Percentiles rank a stretch among this genome's conserved stretches.
Evolutionary conservation across 2,113 vertebrate species (phyloP).

Genomic region (Morone saxatilis): DNA sequence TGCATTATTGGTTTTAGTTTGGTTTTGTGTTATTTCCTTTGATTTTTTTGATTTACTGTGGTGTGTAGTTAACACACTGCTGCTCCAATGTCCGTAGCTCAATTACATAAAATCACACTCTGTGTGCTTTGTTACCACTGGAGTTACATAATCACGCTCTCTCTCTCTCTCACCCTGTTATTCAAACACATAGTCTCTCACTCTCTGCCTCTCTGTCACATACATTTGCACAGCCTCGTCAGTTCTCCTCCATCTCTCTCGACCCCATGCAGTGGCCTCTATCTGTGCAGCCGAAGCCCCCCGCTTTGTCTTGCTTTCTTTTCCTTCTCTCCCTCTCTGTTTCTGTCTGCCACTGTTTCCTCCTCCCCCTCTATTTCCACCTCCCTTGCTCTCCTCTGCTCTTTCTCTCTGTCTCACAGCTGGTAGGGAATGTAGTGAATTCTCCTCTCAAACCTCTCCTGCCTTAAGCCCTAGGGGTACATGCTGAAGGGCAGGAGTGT

Average conservation of each 20-base stretch:
- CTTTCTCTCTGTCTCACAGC: conserved; percentile 70
- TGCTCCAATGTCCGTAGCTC: conserved; percentile 26
- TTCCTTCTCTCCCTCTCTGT: conserved; percentile 46
- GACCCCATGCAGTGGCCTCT: conserved; percentile 36
- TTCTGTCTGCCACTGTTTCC: conserved; percentile 61
- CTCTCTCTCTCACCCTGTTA: conserved; percentile 20
- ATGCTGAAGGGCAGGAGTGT: conserved; percentile 71
- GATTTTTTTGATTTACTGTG: neutral
- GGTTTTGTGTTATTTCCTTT: neutral
- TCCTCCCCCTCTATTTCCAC: conserved; percentile 47
- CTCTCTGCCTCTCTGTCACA: conserved; percentile 41
- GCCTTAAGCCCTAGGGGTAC: conserved; percentile 64
- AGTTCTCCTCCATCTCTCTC: conserved; percentile 55
- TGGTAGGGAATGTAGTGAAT: conserved; percentile 64
- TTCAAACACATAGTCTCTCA: conserved; percentile 28
- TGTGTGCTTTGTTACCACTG: conserved; percentile 52
- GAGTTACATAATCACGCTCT: conserved; percentile 61
- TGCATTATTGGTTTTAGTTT: neutral
- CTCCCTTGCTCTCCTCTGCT: conserved; percentile 43
- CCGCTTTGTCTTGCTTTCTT: conserved; percentile 33
- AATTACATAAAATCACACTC: conserved; percentile 60
- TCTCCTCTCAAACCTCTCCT: conserved; percentile 65
- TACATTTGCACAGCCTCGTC: conserved; percentile 50
- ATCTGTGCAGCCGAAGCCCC: conserved; percentile 14
- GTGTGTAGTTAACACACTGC: neutral